These are phyloP conservation scores for Cataglyphis cursor DNA, from an alignment of 2,888 invertebrate genomes.

Conservation along the genomic window DNA sequence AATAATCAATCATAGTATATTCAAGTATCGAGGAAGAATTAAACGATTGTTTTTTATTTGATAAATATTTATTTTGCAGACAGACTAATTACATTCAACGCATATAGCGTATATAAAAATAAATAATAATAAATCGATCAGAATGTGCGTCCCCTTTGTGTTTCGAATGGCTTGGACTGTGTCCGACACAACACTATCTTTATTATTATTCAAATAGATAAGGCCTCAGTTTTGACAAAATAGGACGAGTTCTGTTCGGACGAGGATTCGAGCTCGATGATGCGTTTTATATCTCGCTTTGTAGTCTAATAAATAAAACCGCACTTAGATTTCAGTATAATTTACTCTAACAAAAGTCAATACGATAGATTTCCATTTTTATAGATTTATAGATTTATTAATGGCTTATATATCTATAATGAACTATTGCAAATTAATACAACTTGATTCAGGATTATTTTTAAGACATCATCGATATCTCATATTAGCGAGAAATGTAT, in stretches of 20 bases:
- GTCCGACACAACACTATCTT: constrained; percentile 82
- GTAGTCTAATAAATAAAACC: background rate
- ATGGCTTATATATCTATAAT: background rate
- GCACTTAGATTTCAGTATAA: background rate
- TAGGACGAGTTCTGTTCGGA: constrained; percentile 81
- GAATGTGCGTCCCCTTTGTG: constrained; percentile 66
- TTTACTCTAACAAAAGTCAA: background rate
- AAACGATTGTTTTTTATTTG: constrained; percentile 14
- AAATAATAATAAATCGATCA: constrained; percentile 13
- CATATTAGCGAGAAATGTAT: background rate
- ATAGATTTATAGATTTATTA: background rate
- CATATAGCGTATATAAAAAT: constrained; percentile 7
- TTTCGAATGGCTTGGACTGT: constrained; percentile 78
- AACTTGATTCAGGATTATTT: background rate
- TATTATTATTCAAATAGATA: constrained; percentile 83
- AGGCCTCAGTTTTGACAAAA: constrained; percentile 82
- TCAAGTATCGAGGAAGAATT: constrained; percentile 36
- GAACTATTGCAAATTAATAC: background rate
- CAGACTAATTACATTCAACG: constrained; percentile 32
- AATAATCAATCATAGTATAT: constrained; percentile 18
- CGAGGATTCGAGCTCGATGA: constrained; percentile 71
- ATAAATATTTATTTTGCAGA: constrained; percentile 37
- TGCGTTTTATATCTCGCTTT: constrained; percentile 25
- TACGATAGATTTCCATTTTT: background rate
- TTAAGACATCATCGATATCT: background rate